A percentile compares a stretch with the other conserved stretches of the same genome.
phyloP scores from a whole-genome alignment of 1,140 invertebrate genomes.

The Conus ventricosus region DNA sequence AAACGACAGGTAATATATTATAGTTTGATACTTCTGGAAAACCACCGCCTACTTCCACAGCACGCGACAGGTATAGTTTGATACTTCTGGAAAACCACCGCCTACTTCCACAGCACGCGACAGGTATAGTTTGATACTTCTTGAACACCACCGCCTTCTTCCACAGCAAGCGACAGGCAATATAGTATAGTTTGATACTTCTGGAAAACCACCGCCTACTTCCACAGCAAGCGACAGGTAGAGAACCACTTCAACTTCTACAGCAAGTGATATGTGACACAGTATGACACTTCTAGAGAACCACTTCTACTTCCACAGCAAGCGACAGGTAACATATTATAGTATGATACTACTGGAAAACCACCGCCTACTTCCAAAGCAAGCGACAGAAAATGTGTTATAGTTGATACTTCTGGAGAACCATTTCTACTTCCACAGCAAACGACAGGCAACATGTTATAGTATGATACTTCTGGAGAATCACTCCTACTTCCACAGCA shows the following conservation, averaged over 20 bases:
- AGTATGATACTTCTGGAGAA: no score
- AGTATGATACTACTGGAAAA: no score
- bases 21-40: conserved; percentile 50
- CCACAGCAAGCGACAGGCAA: conserved; percentile 47
- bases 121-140: conserved; percentile 51
- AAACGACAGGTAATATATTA: conserved; percentile 43
- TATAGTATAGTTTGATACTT: no score
- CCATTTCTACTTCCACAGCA: conserved; percentile 58
- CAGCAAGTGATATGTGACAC: no score
- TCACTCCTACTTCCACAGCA: no score
- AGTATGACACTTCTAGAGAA: no score
- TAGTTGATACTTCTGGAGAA: conserved; percentile 51
- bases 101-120: conserved; percentile 56
- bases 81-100: conserved; percentile 57
- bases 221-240: no score
- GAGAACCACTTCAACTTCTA: no score
- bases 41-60: conserved; percentile 60
- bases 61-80: conserved; percentile 37
- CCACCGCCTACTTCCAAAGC: no score
- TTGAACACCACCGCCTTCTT: conserved; percentile 61
- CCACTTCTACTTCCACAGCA: no score
- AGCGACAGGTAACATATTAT: no score
- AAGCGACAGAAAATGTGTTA: conserved; percentile 20
- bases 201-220: no score
- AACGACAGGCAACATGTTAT: neutral